These are phyloP conservation scores for Arenaria interpres DNA, from an alignment of 2,113 vertebrate genomes.

Conservation along the genomic window DNA sequence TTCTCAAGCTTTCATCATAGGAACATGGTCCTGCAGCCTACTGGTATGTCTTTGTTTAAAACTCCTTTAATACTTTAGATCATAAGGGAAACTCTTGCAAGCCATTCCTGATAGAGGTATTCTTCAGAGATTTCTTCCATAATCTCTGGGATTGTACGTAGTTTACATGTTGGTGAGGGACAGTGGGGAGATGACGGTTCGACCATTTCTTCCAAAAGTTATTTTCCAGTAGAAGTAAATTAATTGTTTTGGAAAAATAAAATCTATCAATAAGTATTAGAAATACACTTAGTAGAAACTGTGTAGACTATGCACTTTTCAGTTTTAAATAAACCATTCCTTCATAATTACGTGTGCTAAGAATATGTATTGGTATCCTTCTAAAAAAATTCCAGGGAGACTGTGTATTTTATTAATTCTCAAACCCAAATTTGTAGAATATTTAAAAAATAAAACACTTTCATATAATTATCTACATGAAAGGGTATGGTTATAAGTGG, in stretches of 20 bases:
- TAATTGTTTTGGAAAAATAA: background rate
- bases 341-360: background rate
- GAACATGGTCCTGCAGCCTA: background rate
- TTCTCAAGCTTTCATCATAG: background rate
- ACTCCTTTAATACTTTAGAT: background rate
- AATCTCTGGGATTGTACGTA: background rate
- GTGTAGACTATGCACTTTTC: background rate
- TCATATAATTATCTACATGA: conserved; percentile 61
- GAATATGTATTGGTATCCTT: background rate
- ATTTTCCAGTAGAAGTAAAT: background rate
- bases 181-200: background rate
- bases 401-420: conserved; percentile 45
- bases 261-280: background rate
- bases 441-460: conserved; percentile 43
- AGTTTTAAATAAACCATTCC: background rate
- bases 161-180: background rate
- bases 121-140: background rate
- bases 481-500: conserved; percentile 72
- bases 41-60: background rate
- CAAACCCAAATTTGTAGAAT: conserved; percentile 32
- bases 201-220: background rate
- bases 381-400: background rate
- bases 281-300: background rate
- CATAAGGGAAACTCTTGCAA: background rate
- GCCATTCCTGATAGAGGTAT: background rate